phyloP scores from a whole-genome alignment of 2,888 invertebrate species.

The Zonitis immaculata region DNA sequence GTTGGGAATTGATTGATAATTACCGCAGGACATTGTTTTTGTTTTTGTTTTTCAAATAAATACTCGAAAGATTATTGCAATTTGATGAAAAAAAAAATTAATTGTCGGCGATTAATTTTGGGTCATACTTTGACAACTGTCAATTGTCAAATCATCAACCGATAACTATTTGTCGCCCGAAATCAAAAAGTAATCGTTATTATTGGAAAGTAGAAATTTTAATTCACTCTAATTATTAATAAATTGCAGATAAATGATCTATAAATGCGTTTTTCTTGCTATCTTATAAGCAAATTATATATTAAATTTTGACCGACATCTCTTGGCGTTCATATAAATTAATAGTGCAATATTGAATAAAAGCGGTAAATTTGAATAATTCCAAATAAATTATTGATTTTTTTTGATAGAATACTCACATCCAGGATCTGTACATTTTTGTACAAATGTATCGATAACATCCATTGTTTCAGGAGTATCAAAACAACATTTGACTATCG shows the following conservation, averaged over 20 bases:
- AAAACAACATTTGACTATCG: constrained; percentile 74
- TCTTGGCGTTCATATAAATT: no score
- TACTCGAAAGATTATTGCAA: neutral
- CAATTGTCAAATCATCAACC: neutral
- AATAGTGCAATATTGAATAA: neutral
- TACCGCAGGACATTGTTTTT: neutral
- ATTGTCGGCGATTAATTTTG: neutral
- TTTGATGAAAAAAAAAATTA: neutral
- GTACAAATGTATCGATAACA: constrained; percentile 67
- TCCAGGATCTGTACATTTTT: constrained; percentile 77
- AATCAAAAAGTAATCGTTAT: no score
- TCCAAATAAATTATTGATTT: no score
- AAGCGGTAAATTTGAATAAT: constrained; percentile 1
- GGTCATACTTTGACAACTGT: neutral
- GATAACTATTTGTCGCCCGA: neutral
- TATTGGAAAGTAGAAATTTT: no score
- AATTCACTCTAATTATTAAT: no score
- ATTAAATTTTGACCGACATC: neutral
- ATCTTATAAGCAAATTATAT: no score
- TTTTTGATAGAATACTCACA: constrained; percentile 59
- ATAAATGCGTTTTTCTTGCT: no score
- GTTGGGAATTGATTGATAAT: neutral
- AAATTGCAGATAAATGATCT: no score
- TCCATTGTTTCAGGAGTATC: constrained; percentile 70
- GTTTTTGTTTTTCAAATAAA: neutral